Evolutionary conservation across 30 jellyfish, hydroid and myxozoan genomes (phyloP).

Genomic region (Pelagia noctiluca): DNA sequence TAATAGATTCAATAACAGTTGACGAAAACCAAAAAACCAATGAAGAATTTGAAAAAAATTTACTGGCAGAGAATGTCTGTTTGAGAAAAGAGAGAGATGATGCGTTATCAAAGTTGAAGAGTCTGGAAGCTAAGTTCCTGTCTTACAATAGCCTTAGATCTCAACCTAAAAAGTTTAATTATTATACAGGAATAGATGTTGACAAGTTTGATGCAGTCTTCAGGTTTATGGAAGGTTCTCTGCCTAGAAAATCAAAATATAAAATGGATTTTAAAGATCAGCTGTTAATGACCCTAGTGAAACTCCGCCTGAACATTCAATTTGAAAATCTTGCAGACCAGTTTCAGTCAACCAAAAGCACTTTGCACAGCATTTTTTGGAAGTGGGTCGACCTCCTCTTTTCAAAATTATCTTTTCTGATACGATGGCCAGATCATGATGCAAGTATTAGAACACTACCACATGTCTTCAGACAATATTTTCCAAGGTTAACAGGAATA

Average conservation of each 20-base stretch:
- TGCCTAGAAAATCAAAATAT: neutral
- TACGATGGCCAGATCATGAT: constrained; percentile 24
- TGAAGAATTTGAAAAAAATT: no score
- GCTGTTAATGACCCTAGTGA: constrained; percentile 19
- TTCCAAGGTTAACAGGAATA: constrained; percentile 34
- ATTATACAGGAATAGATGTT: neutral
- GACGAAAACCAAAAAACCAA: no score
- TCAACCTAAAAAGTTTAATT: neutral
- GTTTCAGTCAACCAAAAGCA: constrained; percentile 24
- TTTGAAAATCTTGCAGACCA: constrained; percentile 51
- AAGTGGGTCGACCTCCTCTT: constrained; percentile 15
- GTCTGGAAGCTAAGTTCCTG: neutral
- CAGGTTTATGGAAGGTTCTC: neutral
- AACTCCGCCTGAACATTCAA: constrained; percentile 8
- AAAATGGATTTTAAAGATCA: constrained; percentile 7
- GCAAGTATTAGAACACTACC: constrained; percentile 15
- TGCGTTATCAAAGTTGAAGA: neutral
- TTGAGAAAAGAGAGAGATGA: constrained; percentile 26
- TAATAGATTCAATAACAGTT: no score
- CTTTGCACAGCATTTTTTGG: neutral
- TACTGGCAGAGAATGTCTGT: no score
- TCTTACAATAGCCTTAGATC: constrained; percentile 5
- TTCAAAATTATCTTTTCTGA: neutral
- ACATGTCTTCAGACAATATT: constrained; percentile 43
- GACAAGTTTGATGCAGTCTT: neutral